Conservation (phyloP, 2,797 vertebrate species). For the Aselliscus stoliczkanus region DNA sequence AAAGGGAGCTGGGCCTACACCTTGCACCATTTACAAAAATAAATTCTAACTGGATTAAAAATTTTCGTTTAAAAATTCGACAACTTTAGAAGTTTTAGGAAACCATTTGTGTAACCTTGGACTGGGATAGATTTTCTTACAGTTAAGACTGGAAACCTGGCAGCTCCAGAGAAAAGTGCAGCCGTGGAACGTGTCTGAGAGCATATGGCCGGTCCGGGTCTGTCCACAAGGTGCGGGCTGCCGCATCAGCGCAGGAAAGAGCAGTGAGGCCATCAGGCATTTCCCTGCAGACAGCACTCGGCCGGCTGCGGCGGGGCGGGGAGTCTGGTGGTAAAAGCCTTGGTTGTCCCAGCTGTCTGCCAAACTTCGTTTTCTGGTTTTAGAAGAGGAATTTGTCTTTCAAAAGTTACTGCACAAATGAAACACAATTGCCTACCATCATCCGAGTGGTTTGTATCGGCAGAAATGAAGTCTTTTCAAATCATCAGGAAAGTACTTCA, state of each 20-base stretch:
- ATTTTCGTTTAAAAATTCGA: not conserved
- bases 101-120: not conserved
- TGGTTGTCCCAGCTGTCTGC: not conserved
- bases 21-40: not conserved
- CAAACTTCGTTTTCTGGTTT: constrained; percentile 20
- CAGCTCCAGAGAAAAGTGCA: not conserved
- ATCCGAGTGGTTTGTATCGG: not conserved
- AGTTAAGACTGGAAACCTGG: not conserved
- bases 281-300: not conserved
- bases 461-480: not conserved
- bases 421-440: too few relatives aligned
- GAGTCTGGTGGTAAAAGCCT: not conserved
- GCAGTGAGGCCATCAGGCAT: not conserved
- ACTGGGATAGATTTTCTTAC: not conserved
- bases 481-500: not conserved
- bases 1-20: not conserved
- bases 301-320: not conserved
- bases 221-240: not conserved
- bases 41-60: not conserved
- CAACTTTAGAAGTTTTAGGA: not conserved
- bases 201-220: not conserved
- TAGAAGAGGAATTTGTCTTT: not conserved
- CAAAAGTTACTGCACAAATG: not conserved
- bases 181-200: not conserved
- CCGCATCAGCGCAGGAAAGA: too few relatives aligned